Conservation (phyloP, 2,888 invertebrate genomes). For the Troglohyphantes excavatus region DNA sequence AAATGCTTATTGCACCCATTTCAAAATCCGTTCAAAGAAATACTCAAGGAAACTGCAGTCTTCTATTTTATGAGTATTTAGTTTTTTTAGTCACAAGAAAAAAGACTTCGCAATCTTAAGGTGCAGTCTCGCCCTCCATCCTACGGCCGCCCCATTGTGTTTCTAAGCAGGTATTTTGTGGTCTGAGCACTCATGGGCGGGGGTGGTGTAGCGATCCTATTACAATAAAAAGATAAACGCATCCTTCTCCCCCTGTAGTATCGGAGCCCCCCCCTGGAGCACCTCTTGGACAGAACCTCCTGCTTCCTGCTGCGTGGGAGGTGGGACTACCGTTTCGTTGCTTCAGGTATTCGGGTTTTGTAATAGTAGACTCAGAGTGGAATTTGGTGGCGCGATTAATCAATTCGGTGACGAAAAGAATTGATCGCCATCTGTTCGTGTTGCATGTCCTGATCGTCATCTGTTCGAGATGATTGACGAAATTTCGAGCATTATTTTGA, state of each 20-base stretch:
- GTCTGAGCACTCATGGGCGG: background rate
- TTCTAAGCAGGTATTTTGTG: background rate
- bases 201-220: background rate
- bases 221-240: background rate
- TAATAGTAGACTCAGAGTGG: background rate
- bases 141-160: background rate
- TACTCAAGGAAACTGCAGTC: too few relatives aligned
- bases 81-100: too few relatives aligned
- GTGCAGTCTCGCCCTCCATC: too few relatives aligned
- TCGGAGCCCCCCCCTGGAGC: background rate
- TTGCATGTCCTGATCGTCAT: too few relatives aligned
- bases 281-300: background rate
- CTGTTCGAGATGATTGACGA: too few relatives aligned
- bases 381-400: too few relatives aligned
- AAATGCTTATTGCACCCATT: too few relatives aligned
- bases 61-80: too few relatives aligned
- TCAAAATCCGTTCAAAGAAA: too few relatives aligned
- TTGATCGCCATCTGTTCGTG: too few relatives aligned
- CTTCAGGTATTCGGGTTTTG: background rate
- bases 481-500: too few relatives aligned
- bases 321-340: background rate
- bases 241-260: background rate
- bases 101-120: background rate
- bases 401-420: too few relatives aligned
- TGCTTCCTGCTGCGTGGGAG: slow-evolving; percentile 41